phyloP scores from a whole-genome alignment of 2,113 vertebrate species.

The Corythaixoides concolor region DNA sequence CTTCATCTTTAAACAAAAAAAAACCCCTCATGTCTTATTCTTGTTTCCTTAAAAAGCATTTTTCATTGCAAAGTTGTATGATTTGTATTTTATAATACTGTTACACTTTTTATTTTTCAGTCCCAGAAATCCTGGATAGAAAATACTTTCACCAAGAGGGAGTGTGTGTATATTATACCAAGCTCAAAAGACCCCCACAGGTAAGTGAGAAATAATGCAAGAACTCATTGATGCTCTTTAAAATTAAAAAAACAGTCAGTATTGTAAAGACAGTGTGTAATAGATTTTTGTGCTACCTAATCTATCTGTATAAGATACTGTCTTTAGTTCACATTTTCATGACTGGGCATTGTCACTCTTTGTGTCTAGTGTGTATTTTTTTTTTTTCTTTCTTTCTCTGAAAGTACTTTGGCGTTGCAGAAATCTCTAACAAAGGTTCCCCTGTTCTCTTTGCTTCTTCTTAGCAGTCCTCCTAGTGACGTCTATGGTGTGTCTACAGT shows the following conservation, averaged over 20 bases:
- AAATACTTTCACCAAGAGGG: slow-evolving; percentile 98
- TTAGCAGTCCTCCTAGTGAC: neutral
- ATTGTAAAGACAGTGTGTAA: neutral
- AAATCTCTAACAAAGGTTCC: neutral
- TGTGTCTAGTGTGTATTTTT: neutral
- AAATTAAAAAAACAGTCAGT: neutral
- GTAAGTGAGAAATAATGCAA: slow-evolving; percentile 70
- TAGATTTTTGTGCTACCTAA: neutral
- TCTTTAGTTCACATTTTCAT: neutral
- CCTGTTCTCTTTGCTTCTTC: neutral
- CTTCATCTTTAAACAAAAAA: neutral
- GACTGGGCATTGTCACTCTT: neutral
- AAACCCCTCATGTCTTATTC: neutral
- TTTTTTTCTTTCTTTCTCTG: neutral
- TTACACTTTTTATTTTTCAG: slow-evolving; percentile 71
- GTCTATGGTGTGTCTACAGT: neutral
- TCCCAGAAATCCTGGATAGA: slow-evolving; percentile 99
- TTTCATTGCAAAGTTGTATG: neutral
- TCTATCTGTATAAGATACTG: neutral
- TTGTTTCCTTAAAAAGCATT: neutral
- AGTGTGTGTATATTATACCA: slow-evolving; percentile 98
- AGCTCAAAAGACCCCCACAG: slow-evolving; percentile 99
- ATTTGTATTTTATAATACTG: neutral
- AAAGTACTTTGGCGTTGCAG: neutral
- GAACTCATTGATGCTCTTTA: neutral